phyloP scores from a whole-genome alignment of 1,140 invertebrate species.

The Tetraneura akinire region DNA sequence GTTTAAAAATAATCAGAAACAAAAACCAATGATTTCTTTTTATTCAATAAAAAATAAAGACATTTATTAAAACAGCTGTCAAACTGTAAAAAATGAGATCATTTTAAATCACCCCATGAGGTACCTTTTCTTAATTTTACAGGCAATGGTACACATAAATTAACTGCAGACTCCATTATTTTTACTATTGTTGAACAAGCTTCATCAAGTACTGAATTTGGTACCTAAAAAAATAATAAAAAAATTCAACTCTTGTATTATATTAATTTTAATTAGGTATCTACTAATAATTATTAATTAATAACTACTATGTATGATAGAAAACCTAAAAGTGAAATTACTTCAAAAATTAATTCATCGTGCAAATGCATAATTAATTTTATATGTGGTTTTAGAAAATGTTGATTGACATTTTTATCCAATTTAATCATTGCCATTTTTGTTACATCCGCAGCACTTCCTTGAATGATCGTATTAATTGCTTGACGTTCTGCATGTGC shows the following conservation, averaged over 20 bases:
- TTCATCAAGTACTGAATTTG: conserved; percentile 62
- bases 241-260: too few relatives aligned
- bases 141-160: conserved; percentile 75
- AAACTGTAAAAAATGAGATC: conserved; percentile 28
- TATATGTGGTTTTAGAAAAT: conserved; percentile 53
- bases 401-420: conserved; percentile 60
- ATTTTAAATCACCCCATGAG: conserved; percentile 70
- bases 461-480: conserved; percentile 92
- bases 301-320: too few relatives aligned
- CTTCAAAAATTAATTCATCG: conserved; percentile 96
- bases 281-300: too few relatives aligned
- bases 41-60: background rate
- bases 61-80: background rate
- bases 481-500: conserved; percentile 92
- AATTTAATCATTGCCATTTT: conserved; percentile 87
- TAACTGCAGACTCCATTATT: conserved; percentile 79
- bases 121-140: conserved; percentile 82
- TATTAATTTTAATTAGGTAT: too few relatives aligned
- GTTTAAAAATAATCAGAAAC: background rate
- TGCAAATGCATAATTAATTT: conserved; percentile 87
- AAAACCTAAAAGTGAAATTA: conserved; percentile 57
- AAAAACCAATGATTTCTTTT: background rate
- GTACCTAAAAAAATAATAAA: conserved; percentile 58
- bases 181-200: conserved; percentile 71
- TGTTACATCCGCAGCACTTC: conserved; percentile 91